Evolutionary conservation across 2,797 vertebrate species (phyloP).

Genomic region (Acanthornis magna): DNA sequence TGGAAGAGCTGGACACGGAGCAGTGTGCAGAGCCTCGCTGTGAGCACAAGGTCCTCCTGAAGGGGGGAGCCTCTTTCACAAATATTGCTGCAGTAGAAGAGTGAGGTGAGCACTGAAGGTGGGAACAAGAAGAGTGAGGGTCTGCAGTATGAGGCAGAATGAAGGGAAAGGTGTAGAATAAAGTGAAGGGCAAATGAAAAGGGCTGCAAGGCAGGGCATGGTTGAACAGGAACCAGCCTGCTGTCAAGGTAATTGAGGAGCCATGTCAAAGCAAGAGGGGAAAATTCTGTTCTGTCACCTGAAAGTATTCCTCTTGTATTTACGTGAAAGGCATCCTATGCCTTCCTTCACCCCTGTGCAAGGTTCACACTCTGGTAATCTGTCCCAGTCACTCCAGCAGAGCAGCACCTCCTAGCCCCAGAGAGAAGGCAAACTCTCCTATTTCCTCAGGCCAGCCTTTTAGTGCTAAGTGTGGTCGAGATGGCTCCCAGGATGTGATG

Average conservation of each 20-base stretch:
- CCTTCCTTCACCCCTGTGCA: neutral
- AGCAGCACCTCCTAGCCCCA: neutral
- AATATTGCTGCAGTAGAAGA: accelerated
- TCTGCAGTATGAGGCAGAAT: neutral
- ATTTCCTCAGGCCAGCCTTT: neutral
- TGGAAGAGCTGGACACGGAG: neutral
- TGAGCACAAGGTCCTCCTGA: neutral
- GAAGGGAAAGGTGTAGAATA: neutral
- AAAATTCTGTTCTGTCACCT: neutral
- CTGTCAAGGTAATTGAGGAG: neutral
- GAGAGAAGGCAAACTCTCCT: neutral
- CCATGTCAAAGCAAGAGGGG: neutral
- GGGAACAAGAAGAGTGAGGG: neutral
- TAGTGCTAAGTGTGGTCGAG: neutral
- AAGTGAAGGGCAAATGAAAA: neutral
- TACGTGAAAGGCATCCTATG: neutral
- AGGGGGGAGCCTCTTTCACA: neutral
- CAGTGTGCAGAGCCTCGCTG: neutral
- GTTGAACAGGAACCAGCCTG: neutral
- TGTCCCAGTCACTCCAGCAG: neutral
- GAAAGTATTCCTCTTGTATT: neutral
- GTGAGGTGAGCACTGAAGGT: neutral
- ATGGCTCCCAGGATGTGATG: neutral
- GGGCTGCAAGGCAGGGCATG: neutral
- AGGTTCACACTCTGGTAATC: neutral